These are phyloP conservation scores for Bombus picipes DNA, from an alignment of 1,140 invertebrate species.

Conservation along the genomic window DNA sequence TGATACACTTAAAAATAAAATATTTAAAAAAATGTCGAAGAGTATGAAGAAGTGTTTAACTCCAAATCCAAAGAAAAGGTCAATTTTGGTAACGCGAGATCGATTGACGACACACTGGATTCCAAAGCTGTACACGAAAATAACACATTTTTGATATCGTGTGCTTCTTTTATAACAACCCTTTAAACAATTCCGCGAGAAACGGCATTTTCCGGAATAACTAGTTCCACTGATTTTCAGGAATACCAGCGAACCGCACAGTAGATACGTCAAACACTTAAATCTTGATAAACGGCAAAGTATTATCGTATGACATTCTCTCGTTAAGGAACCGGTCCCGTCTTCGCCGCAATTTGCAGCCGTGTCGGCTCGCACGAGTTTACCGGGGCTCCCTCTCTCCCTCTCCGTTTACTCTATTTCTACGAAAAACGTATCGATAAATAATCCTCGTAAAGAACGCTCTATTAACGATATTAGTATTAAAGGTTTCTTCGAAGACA, in stretches of 20 bases:
- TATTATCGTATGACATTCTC: conserved; percentile 22
- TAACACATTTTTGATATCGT: no score
- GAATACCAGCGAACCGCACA: neutral
- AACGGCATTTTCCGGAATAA: conserved; percentile 42
- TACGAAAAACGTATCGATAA: neutral
- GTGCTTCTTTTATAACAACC: neutral
- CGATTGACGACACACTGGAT: no score
- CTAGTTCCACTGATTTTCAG: conserved; percentile 21
- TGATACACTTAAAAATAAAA: no score
- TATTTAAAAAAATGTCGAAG: no score
- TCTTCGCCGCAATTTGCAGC: neutral
- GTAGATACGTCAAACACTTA: neutral
- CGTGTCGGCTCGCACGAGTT: neutral
- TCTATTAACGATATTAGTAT: neutral
- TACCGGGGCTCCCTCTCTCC: neutral
- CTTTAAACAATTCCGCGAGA: neutral
- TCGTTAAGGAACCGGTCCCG: conserved; percentile 39
- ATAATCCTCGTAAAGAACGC: neutral
- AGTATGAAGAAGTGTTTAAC: no score
- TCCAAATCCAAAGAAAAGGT: no score
- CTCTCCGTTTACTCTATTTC: neutral
- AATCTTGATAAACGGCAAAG: conserved; percentile 42
- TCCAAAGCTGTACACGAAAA: no score
- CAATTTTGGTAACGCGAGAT: no score
- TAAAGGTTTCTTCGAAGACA: neutral